These are phyloP conservation scores for Cephalopterus ornatus DNA, from an alignment of 2,113 vertebrate genomes.

Conservation along the genomic window DNA sequence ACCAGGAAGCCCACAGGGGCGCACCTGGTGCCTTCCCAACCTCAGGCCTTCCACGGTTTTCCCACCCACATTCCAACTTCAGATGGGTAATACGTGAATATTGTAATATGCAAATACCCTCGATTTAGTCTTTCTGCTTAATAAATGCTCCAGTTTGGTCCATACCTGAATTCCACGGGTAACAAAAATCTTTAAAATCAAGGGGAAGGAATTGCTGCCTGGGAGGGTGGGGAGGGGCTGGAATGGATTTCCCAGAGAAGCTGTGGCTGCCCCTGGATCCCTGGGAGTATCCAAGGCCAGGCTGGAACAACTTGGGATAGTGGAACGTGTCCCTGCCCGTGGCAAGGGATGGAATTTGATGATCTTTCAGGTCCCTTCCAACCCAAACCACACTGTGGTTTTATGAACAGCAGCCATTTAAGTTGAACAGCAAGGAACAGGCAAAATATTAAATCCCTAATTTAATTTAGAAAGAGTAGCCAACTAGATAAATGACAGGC, in stretches of 20 bases:
- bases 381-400: not conserved
- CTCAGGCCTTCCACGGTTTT: not conserved
- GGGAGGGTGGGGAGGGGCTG: not conserved
- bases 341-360: not conserved
- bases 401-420: not conserved
- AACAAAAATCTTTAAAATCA: not conserved
- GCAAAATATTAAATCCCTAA: not conserved
- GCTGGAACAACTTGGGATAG: not conserved
- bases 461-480: not conserved
- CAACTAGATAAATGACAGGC: not conserved
- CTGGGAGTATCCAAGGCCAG: not conserved
- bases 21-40: not conserved
- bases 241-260: not conserved
- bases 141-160: not conserved
- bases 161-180: not conserved
- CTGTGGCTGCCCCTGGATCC: not conserved
- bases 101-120: not conserved
- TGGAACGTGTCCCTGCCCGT: not conserved
- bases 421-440: not conserved
- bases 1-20: not conserved
- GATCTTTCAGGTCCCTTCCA: not conserved
- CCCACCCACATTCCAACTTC: not conserved
- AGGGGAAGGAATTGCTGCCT: not conserved
- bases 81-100: not conserved
- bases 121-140: not conserved